phyloP scores from a whole-genome alignment of 2,888 invertebrate genomes.

The Mimumesa dahlbomi region DNA sequence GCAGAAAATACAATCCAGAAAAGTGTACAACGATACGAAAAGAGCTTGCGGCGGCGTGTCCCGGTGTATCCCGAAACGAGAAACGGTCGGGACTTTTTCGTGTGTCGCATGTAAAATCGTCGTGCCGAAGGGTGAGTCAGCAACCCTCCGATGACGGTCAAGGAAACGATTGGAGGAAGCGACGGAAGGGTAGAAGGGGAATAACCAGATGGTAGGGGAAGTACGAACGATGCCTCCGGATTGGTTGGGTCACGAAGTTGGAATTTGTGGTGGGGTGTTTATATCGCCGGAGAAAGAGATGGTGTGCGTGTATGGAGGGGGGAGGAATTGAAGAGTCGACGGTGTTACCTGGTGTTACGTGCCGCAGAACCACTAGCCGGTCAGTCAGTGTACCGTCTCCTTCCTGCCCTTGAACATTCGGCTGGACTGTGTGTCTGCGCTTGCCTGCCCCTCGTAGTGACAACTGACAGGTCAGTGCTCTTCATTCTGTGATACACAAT shows the following conservation, averaged over 20 bases:
- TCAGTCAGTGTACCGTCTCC: conserved; percentile 67
- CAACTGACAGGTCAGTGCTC: conserved; percentile 72
- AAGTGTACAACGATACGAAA: conserved; percentile 5
- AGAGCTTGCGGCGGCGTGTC: neutral
- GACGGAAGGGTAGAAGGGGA: conserved; percentile 13
- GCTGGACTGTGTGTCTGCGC: conserved; percentile 54
- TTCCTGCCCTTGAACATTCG: conserved; percentile 66
- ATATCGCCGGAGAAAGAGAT: neutral
- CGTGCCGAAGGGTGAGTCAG: conserved; percentile 57
- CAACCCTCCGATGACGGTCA: conserved; percentile 61
- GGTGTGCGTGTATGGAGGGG: conserved; percentile 17
- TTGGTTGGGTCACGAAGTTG: conserved; percentile 42
- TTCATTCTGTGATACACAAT: conserved; percentile 8
- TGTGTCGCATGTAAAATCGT: conserved; percentile 44
- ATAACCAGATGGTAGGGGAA: neutral
- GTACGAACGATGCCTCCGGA: conserved; percentile 11
- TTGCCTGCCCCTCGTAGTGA: conserved; percentile 50
- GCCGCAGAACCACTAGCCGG: conserved; percentile 63
- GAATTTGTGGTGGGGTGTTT: conserved; percentile 33
- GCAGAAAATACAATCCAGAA: conserved; percentile 5
- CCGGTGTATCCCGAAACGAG: conserved; percentile 1
- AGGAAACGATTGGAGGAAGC: conserved; percentile 53
- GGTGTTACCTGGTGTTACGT: conserved; percentile 65
- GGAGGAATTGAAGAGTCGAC: conserved; percentile 43
- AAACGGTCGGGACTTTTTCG: conserved; percentile 30